Evolutionary conservation across 1,140 invertebrate genomes (phyloP).

Genomic region (Condylostylus longicornis): DNA sequence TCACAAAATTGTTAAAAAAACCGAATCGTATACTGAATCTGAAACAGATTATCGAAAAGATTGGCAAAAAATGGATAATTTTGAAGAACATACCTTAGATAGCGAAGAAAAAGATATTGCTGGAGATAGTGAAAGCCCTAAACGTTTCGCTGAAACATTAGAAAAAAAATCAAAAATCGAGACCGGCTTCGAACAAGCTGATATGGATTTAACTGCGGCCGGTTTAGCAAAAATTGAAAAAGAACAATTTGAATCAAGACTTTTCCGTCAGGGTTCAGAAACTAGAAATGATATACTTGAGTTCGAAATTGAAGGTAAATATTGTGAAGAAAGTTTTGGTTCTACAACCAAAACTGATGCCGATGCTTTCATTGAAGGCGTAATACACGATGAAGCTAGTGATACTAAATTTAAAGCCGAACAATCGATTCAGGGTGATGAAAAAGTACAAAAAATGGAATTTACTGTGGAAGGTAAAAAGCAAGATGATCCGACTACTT

Average conservation of each 20-base stretch:
- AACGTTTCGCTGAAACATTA: no score
- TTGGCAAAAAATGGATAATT: not conserved
- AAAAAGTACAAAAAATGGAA: no score
- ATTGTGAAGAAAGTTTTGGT: constrained; percentile 18
- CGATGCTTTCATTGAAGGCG: constrained; percentile 17
- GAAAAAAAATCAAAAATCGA: no score
- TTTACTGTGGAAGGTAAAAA: no score
- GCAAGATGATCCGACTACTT: no score
- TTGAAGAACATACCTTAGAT: not conserved
- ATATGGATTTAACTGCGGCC: constrained; percentile 25
- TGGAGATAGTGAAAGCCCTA: not conserved
- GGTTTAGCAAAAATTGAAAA: constrained; percentile 21
- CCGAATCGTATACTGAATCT: no score
- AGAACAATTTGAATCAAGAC: constrained; percentile 12
- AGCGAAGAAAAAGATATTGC: not conserved
- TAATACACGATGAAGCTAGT: not conserved
- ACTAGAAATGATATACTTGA: constrained; percentile 27
- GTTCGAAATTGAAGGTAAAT: constrained; percentile 20
- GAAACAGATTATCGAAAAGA: not conserved
- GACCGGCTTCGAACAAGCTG: constrained; percentile 25
- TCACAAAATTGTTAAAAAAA: no score
- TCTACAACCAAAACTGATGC: constrained; percentile 21
- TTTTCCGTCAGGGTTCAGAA: constrained; percentile 24
- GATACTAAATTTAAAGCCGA: no score
- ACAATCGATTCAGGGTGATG: no score